Conservation (phyloP, 2,888 invertebrate species). For the Rhopalosiphum nymphaeae region DNA sequence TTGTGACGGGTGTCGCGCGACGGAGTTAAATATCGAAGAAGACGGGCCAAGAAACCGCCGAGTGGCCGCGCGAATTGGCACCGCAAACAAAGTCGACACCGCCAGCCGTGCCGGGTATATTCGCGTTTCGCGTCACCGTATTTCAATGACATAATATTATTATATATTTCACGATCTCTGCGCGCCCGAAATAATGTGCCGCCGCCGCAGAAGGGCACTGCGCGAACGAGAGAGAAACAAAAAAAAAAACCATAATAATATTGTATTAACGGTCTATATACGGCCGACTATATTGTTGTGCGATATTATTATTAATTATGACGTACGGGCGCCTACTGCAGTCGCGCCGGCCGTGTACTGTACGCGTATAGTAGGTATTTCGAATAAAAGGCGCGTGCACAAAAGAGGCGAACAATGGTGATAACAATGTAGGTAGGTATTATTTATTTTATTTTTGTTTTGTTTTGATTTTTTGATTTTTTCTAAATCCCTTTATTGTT, state of each 20-base stretch:
- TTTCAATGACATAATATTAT: neutral
- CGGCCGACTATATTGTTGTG: neutral
- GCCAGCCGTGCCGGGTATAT: neutral
- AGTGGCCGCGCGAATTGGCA: neutral
- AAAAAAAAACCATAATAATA: neutral
- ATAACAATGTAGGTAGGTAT: neutral
- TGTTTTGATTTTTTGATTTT: neutral
- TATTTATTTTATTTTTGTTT: no score
- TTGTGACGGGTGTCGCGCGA: neutral
- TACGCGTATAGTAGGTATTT: neutral
- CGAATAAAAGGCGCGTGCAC: neutral
- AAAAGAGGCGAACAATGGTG: neutral
- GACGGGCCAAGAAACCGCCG: neutral
- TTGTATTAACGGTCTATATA: neutral
- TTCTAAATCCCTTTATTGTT: neutral
- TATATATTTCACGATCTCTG: neutral
- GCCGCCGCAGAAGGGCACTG: neutral
- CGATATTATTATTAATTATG: neutral
- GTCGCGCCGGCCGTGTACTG: neutral
- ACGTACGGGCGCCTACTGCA: neutral
- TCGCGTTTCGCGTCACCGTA: neutral
- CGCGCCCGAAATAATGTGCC: neutral
- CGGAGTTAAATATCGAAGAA: neutral
- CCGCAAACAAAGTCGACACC: neutral
- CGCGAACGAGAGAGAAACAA: neutral